Evolutionary conservation across 2,113 vertebrate species (phyloP), one percentile per base, ranked within the genome.

Genomic region (Drymodes brunneopygia): DNA sequence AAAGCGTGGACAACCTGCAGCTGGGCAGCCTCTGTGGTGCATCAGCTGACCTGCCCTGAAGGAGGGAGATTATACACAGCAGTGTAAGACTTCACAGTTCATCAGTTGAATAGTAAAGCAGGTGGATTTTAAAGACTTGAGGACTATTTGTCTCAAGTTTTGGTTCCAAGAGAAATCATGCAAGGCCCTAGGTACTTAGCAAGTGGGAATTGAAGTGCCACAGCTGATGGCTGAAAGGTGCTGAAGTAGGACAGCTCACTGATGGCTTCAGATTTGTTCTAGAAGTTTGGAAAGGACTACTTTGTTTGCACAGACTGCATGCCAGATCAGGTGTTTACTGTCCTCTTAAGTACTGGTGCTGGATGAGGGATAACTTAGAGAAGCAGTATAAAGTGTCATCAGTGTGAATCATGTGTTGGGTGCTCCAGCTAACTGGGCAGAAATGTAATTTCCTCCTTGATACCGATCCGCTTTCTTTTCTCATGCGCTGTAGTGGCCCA

Each of bases 361-460:
- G 56, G 35, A 40, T 84, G 72, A 91, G 86, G 80, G 77, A 83
- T 86, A 94, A 83, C 83, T 62, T 64, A 36, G 82, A 90, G 82
- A 70, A 44, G 57, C 64, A 64, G 31, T 74, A 58, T 56, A 48
- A 77, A 62, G 58, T 5, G 1, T 66, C 7, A 2, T 81, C 91
- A 74, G n/a, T 38, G 69, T 92, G 88, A 94, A 67, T 88, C 72
- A 78, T 53, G 47, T 51, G 92, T 82, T 70, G 62, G 72, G 67
- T 93, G 44, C 88, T 70, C 35, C 75, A 88, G 56, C 75, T 88
- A 90, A 73, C 86, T 56, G 67, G 65, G 44, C 53, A 83, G 83
- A 95, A 95, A 86, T 60, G 67, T 81, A 83, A 93, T 92, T 96
- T 93, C 69, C 75, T 88, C 51, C 47, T 47, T 88, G 64, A 90